Evolutionary conservation across 2,113 vertebrate genomes (phyloP), one percentile per base, ranked within the genome.

Genomic region (Syngnathus scovelli): DNA sequence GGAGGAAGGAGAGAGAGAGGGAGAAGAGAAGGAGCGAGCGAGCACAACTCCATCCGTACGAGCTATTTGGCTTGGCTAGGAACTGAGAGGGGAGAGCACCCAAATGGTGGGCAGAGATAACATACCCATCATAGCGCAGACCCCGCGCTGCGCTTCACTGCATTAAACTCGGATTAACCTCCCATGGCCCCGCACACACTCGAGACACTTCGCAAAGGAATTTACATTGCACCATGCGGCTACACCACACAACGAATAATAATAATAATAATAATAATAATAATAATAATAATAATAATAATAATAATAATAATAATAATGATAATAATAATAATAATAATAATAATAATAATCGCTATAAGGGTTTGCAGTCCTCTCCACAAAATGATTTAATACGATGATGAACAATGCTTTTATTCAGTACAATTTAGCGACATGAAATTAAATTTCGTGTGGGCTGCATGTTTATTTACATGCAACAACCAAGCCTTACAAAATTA

Each of bases 101-200:
- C 93, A 98, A 98, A 98, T 98, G 96, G 93, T 94, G 94, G 91
- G 92, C 71, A 91, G 95, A 98, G 96, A 98, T 98, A 98, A 98
- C 93, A 92, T 91, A 91, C 91, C 93, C 93, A 94, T 93, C 91
- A 94, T 88, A 94, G 93, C 90, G 92, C 90, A 88, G 93, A 94
- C 93, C 94, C 93, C 93, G 90, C 92, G 90, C 94, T 91, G 90
- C 78, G 93, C 94, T 92, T 92, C 92, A 85, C 90, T 89, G 94
- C 92, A 92, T 95, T 98, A 98, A 98, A 98, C 95, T 94, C 88
- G 94, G 95, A 98, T 98, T 96, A 98, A 96, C 95, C 93, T 94
- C 92, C 93, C 90, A 93, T 91, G 81, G 88, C 88, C 89, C 89
- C 85, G 80, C 84, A 89, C 80, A 87, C 90, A 90, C 89, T 92